These are phyloP conservation scores for Triops cancriformis DNA, from an alignment of 1,140 invertebrate species.

Conservation along the genomic window DNA sequence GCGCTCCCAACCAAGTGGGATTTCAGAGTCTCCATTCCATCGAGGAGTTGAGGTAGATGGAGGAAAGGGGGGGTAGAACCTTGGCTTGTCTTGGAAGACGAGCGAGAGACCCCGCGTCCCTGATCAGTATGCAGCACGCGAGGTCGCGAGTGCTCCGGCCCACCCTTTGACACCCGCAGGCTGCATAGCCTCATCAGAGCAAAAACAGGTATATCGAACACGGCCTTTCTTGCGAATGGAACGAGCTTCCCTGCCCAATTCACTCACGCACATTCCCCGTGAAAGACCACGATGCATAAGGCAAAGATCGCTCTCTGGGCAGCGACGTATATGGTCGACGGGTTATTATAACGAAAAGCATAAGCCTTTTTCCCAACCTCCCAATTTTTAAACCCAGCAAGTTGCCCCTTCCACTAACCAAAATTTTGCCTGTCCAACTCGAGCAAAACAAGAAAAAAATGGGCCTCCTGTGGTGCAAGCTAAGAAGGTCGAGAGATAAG, in stretches of 20 bases:
- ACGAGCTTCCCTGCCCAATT: background rate
- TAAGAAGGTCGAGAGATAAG: background rate
- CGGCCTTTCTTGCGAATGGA: background rate
- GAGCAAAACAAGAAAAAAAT: constrained; percentile 14
- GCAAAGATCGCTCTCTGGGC: background rate
- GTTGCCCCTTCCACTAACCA: background rate
- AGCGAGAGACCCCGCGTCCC: background rate
- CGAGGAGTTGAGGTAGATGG: background rate
- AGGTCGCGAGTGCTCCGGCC: constrained; percentile 25
- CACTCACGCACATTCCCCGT: background rate
- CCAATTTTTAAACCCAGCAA: background rate
- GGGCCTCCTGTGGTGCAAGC: constrained; percentile 8
- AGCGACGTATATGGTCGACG: background rate
- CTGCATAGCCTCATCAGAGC: background rate
- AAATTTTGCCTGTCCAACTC: background rate
- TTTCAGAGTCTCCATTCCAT: background rate
- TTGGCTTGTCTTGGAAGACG: background rate
- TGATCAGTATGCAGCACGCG: constrained; percentile 29
- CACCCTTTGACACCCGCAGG: constrained; percentile 22
- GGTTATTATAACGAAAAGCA: constrained; percentile 2
- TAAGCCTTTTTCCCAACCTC: background rate
- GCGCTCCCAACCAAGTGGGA: background rate
- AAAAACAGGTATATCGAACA: constrained; percentile 6
- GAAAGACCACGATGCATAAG: background rate
- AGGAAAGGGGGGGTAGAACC: background rate